These are phyloP conservation scores for Simalia tracyae DNA, from an alignment of 2,797 vertebrate genomes.

Conservation along the genomic window DNA sequence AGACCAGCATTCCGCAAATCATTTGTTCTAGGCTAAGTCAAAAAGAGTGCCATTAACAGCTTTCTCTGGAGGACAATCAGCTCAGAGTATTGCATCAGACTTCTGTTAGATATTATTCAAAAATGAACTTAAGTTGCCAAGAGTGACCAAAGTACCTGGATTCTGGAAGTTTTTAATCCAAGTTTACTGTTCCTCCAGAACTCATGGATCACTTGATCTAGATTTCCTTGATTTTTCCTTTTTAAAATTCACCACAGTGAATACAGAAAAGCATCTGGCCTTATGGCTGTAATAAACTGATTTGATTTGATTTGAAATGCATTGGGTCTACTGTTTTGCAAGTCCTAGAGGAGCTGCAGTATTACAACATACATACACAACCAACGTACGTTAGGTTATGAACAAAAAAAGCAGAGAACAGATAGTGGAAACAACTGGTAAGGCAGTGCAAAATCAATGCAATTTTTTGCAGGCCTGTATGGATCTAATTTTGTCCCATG, in stretches of 20 bases:
- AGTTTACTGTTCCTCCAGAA: background rate
- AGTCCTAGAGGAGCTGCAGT: background rate
- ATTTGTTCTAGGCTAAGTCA: background rate
- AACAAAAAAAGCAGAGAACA: background rate
- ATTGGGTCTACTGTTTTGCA: background rate
- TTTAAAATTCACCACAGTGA: background rate
- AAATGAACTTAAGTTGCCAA: background rate
- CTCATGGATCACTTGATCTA: background rate
- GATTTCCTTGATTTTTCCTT: background rate
- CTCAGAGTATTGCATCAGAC: background rate
- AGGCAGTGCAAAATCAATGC: background rate
- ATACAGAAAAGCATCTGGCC: background rate
- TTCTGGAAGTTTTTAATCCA: background rate
- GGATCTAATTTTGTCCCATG: background rate
- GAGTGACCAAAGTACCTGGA: background rate
- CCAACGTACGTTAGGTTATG: background rate
- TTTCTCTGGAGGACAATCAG: background rate
- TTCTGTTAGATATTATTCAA: background rate
- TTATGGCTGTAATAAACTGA: background rate
- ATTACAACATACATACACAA: background rate
- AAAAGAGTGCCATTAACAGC: background rate
- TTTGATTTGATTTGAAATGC: background rate
- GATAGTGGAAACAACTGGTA: too few relatives aligned
- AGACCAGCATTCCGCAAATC: background rate
- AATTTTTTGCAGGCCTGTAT: background rate